phyloP scores from a whole-genome alignment of 2,113 vertebrate genomes.

The Psittacus erithacus region DNA sequence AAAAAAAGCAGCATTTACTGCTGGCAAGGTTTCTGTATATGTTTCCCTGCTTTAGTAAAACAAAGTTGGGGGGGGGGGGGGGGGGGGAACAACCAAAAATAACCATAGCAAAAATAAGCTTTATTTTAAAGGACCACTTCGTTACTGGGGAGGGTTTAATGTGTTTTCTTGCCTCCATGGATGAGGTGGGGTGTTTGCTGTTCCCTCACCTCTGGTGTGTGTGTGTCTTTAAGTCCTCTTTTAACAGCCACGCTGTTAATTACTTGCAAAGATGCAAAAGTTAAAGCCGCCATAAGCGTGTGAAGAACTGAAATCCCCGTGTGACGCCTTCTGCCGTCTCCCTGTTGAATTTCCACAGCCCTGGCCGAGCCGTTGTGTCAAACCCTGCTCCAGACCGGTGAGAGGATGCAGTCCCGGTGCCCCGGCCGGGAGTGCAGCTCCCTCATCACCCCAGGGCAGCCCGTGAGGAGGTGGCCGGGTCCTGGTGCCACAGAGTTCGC shows the following conservation, averaged over 20 bases:
- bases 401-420: background rate
- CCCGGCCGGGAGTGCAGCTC: background rate
- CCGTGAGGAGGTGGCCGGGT: background rate
- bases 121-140: background rate
- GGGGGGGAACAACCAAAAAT: background rate
- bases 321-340: background rate
- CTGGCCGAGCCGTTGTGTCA: background rate
- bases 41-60: constrained; percentile 2
- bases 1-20: constrained; percentile 20
- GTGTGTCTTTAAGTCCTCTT: background rate
- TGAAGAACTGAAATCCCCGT: background rate
- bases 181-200: background rate
- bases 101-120: background rate
- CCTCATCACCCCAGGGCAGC: background rate
- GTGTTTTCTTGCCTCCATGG: background rate
- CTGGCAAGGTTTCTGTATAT: constrained; percentile 43
- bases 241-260: constrained; percentile 20
- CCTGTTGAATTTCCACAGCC: background rate
- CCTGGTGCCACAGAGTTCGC: background rate
- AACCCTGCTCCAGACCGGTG: background rate
- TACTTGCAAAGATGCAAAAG: background rate
- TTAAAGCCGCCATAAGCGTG: background rate
- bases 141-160: background rate
- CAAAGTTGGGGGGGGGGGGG: background rate
- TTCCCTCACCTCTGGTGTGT: background rate